Conservation (phyloP, 2,888 invertebrate genomes). For the Onthophagus sagittarius region DNA sequence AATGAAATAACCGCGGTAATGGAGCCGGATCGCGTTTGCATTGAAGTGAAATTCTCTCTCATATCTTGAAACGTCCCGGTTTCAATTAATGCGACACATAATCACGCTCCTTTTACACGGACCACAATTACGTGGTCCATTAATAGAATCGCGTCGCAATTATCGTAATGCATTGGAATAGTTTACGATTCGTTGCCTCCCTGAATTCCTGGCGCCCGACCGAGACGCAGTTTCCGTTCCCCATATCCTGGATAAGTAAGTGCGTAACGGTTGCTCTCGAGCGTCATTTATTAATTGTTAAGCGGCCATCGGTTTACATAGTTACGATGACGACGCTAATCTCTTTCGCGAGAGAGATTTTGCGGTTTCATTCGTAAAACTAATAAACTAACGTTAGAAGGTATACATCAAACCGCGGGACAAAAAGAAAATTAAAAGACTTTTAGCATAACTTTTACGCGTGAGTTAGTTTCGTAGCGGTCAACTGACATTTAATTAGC, state of each 20-base stretch:
- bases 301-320: not conserved
- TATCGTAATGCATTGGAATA: not conserved
- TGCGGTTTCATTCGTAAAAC: not conserved
- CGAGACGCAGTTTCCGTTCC: not conserved
- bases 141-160: not conserved
- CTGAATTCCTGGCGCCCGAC: not conserved
- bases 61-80: not conserved
- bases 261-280: not conserved
- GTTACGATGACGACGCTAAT: not conserved
- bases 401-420: not conserved
- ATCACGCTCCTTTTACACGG: not conserved
- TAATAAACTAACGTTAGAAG: not conserved
- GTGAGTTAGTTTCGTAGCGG: not conserved
- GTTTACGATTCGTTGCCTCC: not conserved
- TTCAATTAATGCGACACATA: not conserved
- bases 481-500: not conserved
- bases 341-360: not conserved
- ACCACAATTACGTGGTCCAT: not conserved
- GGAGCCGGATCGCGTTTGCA: not conserved
- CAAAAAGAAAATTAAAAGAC: not conserved
- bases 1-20: not conserved
- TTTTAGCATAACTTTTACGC: not conserved
- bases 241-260: not conserved
- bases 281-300: not conserved
- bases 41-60: not conserved